Evolutionary conservation across 2,888 invertebrate genomes (phyloP).

Genomic region (Raillietiella orientalis): DNA sequence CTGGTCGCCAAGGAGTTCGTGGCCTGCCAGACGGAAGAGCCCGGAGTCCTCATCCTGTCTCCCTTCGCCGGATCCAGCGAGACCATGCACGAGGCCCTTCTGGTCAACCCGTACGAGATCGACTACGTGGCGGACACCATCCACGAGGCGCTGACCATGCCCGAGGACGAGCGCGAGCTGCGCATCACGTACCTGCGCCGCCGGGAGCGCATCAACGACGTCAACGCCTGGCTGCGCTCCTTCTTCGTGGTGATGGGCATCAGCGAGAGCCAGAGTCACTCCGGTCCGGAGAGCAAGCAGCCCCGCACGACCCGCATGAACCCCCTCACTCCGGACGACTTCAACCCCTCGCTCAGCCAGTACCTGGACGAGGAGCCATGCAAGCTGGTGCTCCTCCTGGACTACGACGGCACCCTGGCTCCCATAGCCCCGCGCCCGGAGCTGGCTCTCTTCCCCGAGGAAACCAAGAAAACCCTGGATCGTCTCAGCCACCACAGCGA

Average conservation of each 20-base stretch:
- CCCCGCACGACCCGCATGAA: slow-evolving; percentile 5
- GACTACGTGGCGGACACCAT: slow-evolving; percentile 20
- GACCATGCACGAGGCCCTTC: slow-evolving; percentile 70
- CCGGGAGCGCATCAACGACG: slow-evolving; percentile 13
- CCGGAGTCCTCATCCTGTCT: slow-evolving; percentile 56
- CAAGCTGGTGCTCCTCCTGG: slow-evolving; percentile 14
- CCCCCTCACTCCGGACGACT: slow-evolving; percentile 12
- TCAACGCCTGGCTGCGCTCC: slow-evolving; percentile 13
- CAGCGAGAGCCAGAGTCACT: slow-evolving; percentile 3
- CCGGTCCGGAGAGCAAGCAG: no score
- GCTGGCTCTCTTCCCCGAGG: slow-evolving; percentile 12
- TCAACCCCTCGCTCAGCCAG: slow-evolving; percentile 11
- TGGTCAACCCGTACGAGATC: slow-evolving; percentile 18
- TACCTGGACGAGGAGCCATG: slow-evolving; percentile 12
- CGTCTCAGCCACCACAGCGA: slow-evolving; percentile 13
- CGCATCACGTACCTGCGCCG: slow-evolving; percentile 14
- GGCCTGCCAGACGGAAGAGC: slow-evolving; percentile 56
- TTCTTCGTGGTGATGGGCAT: slow-evolving; percentile 3
- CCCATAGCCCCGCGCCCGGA: slow-evolving; percentile 15
- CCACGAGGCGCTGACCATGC: slow-evolving; percentile 14
- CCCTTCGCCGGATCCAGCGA: slow-evolving; percentile 69
- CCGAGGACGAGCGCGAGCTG: slow-evolving; percentile 13
- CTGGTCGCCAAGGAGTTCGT: slow-evolving; percentile 73
- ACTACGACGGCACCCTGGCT: slow-evolving; percentile 16
- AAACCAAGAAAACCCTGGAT: slow-evolving; percentile 13